Evolutionary conservation across 1,140 invertebrate genomes (phyloP).

Genomic region (Acromyrmex heyeri): DNA sequence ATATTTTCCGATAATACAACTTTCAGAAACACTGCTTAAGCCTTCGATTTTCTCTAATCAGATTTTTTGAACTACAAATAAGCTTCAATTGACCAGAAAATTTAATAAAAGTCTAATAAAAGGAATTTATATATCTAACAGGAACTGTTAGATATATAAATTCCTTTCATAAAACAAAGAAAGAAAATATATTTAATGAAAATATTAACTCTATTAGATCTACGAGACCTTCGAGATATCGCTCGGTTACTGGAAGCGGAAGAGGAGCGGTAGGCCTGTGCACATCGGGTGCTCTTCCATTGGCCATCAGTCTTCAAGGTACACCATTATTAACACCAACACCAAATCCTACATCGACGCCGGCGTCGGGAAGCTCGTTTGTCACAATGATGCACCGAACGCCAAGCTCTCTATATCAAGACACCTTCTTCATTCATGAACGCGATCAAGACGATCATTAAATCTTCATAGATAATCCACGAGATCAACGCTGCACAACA

Average conservation of each 20-base stretch:
- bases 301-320: conserved; percentile 89
- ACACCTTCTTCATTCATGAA: conserved; percentile 75
- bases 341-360: conserved; percentile 81
- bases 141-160: not conserved
- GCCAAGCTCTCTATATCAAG: conserved; percentile 74
- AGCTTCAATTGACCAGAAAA: not conserved
- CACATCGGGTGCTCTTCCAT: conserved; percentile 88
- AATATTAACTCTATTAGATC: conserved; percentile 83
- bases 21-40: not conserved
- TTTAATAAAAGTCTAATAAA: too few relatives aligned
- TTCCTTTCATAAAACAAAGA: not conserved
- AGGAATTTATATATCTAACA: not conserved
- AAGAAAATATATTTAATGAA: not conserved
- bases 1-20: not conserved
- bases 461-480: not conserved
- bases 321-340: conserved; percentile 88
- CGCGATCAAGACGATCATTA: conserved; percentile 66
- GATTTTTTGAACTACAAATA: not conserved
- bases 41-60: not conserved
- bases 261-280: conserved; percentile 87
- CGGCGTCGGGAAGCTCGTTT: conserved; percentile 74
- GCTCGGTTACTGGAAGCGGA: conserved; percentile 88
- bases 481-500: not conserved
- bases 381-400: conserved; percentile 76
- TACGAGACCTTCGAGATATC: conserved; percentile 88